Evolutionary conservation across 1,140 invertebrate species (phyloP), one percentile per base, ranked within the genome.

Genomic region (Dendroctonus ponderosae): DNA sequence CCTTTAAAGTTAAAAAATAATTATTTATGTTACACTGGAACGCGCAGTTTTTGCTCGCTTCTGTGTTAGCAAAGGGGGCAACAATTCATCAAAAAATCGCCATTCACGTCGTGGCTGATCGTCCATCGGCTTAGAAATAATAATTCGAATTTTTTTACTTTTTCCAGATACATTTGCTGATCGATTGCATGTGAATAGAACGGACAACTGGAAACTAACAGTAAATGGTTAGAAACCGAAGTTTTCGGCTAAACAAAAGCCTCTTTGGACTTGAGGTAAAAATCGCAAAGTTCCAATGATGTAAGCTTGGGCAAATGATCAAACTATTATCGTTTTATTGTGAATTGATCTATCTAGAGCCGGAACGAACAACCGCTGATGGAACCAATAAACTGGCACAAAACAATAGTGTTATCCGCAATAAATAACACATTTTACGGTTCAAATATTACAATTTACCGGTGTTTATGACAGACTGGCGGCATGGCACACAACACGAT

Each of bases 391-490:
- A 51, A 60, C 58, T 60, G 11, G 39, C 46, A 56, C 7, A n/a
- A 42, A 63, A 14, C 14, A 12, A 6, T 14, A 26, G n/a, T 43
- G 41, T 15, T 49, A n/a, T 15, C 51, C 6, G 53, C 53, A 65
- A 65, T 65, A 65, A 65, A 65, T 65, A 39, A 63, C 40, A 51
- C 7, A 41, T 61, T 61, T 51, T 61, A 61, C 59, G 26, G 48
- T 61, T 51, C 46, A 41, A 61, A 50, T 63, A 53, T 54, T 14
- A 63, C 50, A 63, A 56, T 43, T 63, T 54, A 38, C 51, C 41
- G 9, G 50, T 56, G 41, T 63, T 63, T 49, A 57, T 57, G 54
- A 65, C 44, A 57, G 46, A 56, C 44, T 42, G 42, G 44, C 54
- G 39, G 7, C 11, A 39, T n/a, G 7, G 38, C 43, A 44, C 26